Conservation (phyloP, 2,888 invertebrate species). For the Athalia rosae region DNA sequence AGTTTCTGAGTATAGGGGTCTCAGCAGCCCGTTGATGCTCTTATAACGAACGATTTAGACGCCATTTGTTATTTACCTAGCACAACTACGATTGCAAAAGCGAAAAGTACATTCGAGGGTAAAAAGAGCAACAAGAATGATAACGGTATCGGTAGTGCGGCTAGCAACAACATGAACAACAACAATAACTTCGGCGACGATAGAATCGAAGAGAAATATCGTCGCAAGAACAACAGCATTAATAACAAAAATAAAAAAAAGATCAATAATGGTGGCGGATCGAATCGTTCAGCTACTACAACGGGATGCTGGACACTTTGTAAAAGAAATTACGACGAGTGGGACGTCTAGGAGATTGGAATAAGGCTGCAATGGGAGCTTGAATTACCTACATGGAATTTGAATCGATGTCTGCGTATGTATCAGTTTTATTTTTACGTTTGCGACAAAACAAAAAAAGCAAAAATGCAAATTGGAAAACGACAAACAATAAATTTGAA, state of each 20-base stretch:
- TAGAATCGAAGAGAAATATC: conserved; percentile 30
- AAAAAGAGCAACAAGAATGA: not conserved
- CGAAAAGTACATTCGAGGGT: not conserved
- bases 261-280: conserved; percentile 11
- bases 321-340: conserved; percentile 61
- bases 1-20: conserved; percentile 65
- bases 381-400: conserved; percentile 7
- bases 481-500: not conserved
- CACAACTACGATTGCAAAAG: not conserved
- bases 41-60: conserved; percentile 47
- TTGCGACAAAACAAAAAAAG: not conserved
- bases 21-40: conserved; percentile 58
- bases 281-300: conserved; percentile 53
- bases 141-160: not conserved
- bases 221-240: conserved; percentile 44
- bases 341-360: conserved; percentile 49
- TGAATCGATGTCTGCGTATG: not conserved
- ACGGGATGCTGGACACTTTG: conserved; percentile 68
- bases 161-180: conserved; percentile 11
- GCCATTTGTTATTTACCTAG: conserved; percentile 12
- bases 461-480: not conserved
- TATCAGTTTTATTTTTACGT: not conserved
- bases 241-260: conserved; percentile 42
- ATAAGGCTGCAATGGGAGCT: conserved; percentile 16
- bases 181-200: conserved; percentile 30